Conservation (phyloP, 2,888 invertebrate genomes). For the Eupithecia subumbrata region DNA sequence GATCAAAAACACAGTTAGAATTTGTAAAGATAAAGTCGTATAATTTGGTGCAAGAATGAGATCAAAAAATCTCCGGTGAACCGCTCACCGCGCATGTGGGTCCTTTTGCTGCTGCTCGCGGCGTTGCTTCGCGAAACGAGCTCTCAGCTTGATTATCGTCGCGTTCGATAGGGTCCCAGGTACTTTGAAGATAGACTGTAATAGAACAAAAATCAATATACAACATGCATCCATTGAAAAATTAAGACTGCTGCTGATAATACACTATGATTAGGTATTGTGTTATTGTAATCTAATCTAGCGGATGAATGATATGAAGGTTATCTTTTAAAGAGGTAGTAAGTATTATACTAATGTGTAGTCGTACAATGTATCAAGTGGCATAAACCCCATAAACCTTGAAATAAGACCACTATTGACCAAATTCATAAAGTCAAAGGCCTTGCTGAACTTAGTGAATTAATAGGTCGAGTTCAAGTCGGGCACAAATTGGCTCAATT, state of each 20-base stretch:
- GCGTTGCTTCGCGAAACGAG: slow-evolving; percentile 82
- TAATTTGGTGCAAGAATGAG: slow-evolving; percentile 60
- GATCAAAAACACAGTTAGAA: slow-evolving; percentile 24
- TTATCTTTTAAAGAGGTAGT: neutral
- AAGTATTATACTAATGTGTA: neutral
- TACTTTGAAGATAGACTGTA: slow-evolving; percentile 91
- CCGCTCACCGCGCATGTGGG: slow-evolving; percentile 65
- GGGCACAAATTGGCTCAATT: slow-evolving; percentile 32
- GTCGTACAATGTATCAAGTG: neutral
- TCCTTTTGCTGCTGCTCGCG: slow-evolving; percentile 79
- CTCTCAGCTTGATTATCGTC: slow-evolving; percentile 86
- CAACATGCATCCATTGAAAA: neutral
- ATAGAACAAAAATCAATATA: slow-evolving; percentile 51
- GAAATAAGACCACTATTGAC: too few relatives aligned
- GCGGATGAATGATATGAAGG: neutral
- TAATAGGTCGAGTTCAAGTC: slow-evolving; percentile 29
- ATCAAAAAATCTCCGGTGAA: slow-evolving; percentile 57
- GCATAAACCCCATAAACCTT: neutral
- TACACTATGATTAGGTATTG: neutral
- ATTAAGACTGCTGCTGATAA: neutral
- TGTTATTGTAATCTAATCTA: neutral
- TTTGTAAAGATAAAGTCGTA: slow-evolving; percentile 41
- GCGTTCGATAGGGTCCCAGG: slow-evolving; percentile 90
- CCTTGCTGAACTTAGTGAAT: slow-evolving; percentile 29
- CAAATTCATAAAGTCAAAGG: neutral